A percentile compares a stretch with the other conserved stretches of the same genome.
Conservation (phyloP, 1,140 invertebrate species). For the Xylocopa sonorina region DNA sequence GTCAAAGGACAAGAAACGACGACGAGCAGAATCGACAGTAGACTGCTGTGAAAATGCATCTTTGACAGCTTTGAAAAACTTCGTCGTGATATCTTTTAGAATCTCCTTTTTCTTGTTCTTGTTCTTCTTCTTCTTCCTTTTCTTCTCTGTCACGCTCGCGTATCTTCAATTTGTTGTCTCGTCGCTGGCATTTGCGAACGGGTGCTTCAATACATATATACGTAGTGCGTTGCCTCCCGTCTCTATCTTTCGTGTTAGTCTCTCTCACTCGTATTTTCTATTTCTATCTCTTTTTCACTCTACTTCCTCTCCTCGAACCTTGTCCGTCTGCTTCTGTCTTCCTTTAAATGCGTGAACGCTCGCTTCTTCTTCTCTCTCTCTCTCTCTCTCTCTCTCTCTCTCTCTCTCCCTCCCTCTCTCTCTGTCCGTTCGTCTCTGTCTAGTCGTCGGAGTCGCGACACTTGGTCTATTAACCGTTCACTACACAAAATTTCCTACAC, state of each 20-base stretch:
- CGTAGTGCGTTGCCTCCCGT: conserved; percentile 44
- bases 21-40: conserved; percentile 68
- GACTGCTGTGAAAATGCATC: conserved; percentile 69
- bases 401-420: not conserved
- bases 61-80: conserved; percentile 43
- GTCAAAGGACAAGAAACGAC: conserved; percentile 66
- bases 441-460: conserved; percentile 47
- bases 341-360: no score
- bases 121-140: not conserved
- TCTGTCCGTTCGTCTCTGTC: conserved; percentile 1
- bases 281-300: conserved; percentile 36
- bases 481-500: conserved; percentile 70
- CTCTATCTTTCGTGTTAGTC: conserved; percentile 13
- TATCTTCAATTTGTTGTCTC: conserved; percentile 47
- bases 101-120: conserved; percentile 6
- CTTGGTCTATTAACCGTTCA: conserved; percentile 70
- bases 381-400: no score
- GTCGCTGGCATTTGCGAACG: conserved; percentile 49
- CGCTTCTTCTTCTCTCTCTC: no score
- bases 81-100: conserved; percentile 18
- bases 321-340: no score
- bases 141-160: conserved; percentile 8
- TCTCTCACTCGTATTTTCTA: conserved; percentile 26
- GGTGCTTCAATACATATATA: conserved; percentile 56
- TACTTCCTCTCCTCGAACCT: not conserved